Evolutionary conservation across 2,797 vertebrate species (phyloP).

Genomic region (Tragopan temminckii): DNA sequence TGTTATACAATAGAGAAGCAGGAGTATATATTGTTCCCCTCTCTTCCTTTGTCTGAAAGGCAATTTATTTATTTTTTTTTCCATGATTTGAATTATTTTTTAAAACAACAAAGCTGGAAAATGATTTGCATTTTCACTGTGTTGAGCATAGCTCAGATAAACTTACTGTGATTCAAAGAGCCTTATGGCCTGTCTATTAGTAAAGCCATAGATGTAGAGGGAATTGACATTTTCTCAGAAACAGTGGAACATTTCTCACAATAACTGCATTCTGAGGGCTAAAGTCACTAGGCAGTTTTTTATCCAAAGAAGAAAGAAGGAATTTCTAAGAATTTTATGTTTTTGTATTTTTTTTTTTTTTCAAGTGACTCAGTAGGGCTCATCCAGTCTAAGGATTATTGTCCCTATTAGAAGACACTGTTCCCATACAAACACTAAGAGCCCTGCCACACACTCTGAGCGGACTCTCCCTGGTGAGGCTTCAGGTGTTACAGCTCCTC

Average conservation of each 20-base stretch:
- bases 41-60: not conserved
- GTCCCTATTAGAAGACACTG: not conserved
- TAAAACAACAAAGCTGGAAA: not conserved
- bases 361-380: not conserved
- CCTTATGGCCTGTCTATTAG: not conserved
- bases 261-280: not conserved
- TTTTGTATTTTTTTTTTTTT: too few relatives aligned
- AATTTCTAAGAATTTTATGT: not conserved
- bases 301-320: not conserved
- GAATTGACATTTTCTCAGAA: conserved; percentile 4
- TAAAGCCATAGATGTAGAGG: not conserved
- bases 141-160: not conserved
- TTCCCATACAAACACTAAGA: not conserved
- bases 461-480: not conserved
- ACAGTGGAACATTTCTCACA: not conserved
- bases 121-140: not conserved
- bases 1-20: not conserved
- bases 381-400: not conserved
- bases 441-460: not conserved
- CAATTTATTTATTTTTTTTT: not conserved
- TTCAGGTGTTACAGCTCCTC: not conserved
- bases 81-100: not conserved
- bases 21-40: not conserved
- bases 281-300: not conserved
- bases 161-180: not conserved